Base-by-base conservation (phyloP, 1,140 invertebrate species). In the Microplitis demolitor region DNA sequence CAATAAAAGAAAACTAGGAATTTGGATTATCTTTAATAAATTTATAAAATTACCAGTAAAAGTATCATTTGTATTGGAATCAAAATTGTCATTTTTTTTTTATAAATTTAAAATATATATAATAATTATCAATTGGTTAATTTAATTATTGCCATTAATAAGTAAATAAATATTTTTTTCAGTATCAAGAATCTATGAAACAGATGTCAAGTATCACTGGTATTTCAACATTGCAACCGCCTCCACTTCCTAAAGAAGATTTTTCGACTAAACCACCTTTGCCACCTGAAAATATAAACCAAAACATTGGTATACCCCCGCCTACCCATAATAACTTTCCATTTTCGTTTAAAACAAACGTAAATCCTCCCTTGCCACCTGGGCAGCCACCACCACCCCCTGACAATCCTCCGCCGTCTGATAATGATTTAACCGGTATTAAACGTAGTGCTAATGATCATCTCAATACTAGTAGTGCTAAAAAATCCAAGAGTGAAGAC, bases 161-260 rank as follows among this genome's bases (percentile, higher is more conserved):
- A 45, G 11, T 45, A 45, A 45, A 45, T 45, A 45, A 45, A 69
- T 76, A 80, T 80, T 82, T 67, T 89, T 89, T 76, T 74, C 82
- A 91, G 90, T 91, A 91, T 82, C 85, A 89, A 72, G 87, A 90
- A 77, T 88, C 90, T 72, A 87, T 90, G 87, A 89, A 90, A 79
- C 84, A 85, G 50, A 81, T 88, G 66, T 88, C 89, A 13, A 77
- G 70, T 31, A 73, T 80, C 64, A 72, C 82, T 53, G 78, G 78
- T 50, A 75, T 81, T 54, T 83, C 87, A 74, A 77, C 83, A 3
- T 72, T 85, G 64, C 83, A 87, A 63, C 85, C 83, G 58, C 84
- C 84, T 34, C 82, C 85, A 66, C 84, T 86, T 34, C 85, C 85
- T 31, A 83, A 86, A 66, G 85, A 87, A 50, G 80, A 79, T 4